Evolutionary conservation across 2,797 vertebrate genomes (phyloP).

Genomic region (Gephyroberyx darwinii): DNA sequence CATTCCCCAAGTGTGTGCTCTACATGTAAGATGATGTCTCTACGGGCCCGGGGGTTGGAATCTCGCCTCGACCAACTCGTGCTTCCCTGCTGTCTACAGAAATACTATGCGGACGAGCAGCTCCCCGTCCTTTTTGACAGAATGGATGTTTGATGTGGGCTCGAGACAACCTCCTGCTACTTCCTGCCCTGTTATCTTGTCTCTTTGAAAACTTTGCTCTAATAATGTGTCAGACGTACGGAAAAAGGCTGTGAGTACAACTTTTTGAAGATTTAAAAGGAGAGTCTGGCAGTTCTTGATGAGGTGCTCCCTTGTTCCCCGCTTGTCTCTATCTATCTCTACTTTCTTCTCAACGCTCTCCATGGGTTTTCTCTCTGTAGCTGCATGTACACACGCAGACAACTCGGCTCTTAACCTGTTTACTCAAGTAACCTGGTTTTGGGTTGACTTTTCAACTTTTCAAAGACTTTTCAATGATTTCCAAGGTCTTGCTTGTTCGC

Average conservation of each 20-base stretch:
- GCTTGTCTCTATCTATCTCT: no score
- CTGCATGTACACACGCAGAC: neutral
- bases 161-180: slow-evolving; percentile 10
- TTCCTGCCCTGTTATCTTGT: slow-evolving; percentile 23
- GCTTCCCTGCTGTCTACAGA: neutral
- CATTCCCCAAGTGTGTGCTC: no score
- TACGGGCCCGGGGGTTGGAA: no score
- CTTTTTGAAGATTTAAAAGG: slow-evolving; percentile 48
- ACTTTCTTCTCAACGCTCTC: no score
- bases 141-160: slow-evolving; percentile 16
- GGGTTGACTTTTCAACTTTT: no score
- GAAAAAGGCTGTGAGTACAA: slow-evolving; percentile 1
- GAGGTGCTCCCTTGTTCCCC: neutral
- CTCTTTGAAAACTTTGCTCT: slow-evolving; percentile 37
- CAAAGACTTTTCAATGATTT: no score
- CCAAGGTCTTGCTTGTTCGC: no score
- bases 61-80: neutral
- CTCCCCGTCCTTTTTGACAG: neutral
- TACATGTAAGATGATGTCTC: no score
- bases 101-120: neutral
- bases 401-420: neutral
- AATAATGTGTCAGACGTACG: slow-evolving; percentile 38
- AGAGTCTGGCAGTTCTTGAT: slow-evolving; percentile 1
- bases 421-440: slow-evolving; percentile 4
- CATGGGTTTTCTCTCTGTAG: neutral